A percentile compares a stretch with the other conserved stretches of the same genome.
These are phyloP conservation scores for Lepus timidus DNA, from an alignment of 2,113 vertebrate species.

Conservation along the genomic window DNA sequence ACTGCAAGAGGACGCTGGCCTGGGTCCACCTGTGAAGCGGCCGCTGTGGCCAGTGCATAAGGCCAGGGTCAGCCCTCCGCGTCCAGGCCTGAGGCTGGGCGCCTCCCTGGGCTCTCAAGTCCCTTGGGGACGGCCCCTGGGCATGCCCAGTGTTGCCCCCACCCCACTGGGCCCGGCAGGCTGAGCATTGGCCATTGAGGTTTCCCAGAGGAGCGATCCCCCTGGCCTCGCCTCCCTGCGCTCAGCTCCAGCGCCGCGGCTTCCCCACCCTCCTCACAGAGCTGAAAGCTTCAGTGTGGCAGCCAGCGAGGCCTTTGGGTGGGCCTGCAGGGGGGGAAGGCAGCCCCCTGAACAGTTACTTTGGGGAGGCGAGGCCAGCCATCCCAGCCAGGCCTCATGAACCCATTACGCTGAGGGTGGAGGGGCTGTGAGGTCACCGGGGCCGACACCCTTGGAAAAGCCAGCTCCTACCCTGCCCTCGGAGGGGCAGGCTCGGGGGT, in stretches of 20 bases:
- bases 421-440: slow-evolving; percentile 27
- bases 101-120: neutral
- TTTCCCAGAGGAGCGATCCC: neutral
- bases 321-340: neutral
- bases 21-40: accelerated
- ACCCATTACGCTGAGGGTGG: neutral
- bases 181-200: neutral
- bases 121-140: neutral
- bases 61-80: neutral
- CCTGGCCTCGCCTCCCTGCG: too few species aligned
- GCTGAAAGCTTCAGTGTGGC: neutral
- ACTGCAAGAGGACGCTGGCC: neutral
- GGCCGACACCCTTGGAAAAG: slow-evolving; percentile 45
- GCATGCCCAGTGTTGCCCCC: neutral
- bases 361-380: neutral
- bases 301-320: neutral
- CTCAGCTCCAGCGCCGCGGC: too few species aligned
- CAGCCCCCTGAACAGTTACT: slow-evolving; percentile 19
- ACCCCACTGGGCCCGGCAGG: neutral
- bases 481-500: slow-evolving; percentile 18
- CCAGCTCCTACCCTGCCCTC: slow-evolving; percentile 9
- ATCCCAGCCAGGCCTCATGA: neutral
- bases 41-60: too few species aligned
- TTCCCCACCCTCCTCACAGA: too few species aligned
- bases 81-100: neutral